Conservation (phyloP, 2,113 vertebrate species). For the Tetrao urogallus region DNA sequence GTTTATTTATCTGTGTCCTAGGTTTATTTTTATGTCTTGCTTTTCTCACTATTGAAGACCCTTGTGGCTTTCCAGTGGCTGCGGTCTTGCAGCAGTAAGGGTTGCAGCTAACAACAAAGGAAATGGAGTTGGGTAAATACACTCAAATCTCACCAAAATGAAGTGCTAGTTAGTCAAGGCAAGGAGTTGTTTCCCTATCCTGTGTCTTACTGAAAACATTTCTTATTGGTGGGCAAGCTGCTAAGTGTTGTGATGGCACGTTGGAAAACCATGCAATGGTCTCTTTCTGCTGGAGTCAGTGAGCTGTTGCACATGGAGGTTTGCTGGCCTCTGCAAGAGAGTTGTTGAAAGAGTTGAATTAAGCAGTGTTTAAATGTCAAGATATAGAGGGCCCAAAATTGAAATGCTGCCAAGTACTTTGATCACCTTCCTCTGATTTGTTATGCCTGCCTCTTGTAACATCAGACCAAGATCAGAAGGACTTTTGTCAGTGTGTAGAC, state of each 20-base stretch:
- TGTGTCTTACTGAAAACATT: neutral
- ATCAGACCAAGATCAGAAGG: neutral
- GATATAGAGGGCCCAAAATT: neutral
- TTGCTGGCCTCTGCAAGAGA: neutral
- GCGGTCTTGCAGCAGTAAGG: neutral
- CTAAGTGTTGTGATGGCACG: neutral
- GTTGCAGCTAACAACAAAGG: neutral
- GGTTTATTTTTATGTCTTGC: constrained; percentile 12
- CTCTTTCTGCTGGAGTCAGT: neutral
- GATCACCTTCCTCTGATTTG: neutral
- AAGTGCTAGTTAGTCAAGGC: neutral
- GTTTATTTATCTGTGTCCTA: neutral
- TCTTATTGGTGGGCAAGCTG: neutral
- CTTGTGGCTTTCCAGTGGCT: neutral
- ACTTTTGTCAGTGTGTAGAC: neutral
- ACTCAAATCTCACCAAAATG: neutral
- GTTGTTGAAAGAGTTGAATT: neutral
- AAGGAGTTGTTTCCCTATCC: neutral
- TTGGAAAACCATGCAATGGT: neutral
- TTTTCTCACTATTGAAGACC: neutral
- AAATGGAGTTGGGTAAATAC: neutral
- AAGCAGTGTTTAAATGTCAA: neutral
- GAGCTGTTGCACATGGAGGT: neutral
- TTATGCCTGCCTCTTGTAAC: neutral
- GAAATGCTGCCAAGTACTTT: neutral